phyloP scores from a whole-genome alignment of 2,113 vertebrate species.

The Dromaius novaehollandiae region DNA sequence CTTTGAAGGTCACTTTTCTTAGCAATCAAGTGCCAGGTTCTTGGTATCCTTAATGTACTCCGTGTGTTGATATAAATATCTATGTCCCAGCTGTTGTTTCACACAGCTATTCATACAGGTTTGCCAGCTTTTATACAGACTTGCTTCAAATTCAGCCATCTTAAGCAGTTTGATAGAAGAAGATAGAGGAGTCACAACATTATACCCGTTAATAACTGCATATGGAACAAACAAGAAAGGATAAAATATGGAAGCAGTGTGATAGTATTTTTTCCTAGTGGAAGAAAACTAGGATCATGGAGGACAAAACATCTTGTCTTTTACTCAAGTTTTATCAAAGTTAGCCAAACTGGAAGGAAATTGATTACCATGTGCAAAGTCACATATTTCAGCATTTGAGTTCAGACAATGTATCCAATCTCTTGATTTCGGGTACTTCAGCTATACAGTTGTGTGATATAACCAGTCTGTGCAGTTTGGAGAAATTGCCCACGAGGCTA shows the following conservation, averaged over 20 bases:
- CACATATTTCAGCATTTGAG: neutral
- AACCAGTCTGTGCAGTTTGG: neutral
- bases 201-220: neutral
- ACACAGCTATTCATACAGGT: neutral
- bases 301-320: neutral
- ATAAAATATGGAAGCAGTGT: neutral
- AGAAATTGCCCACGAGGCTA: neutral
- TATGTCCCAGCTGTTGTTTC: neutral
- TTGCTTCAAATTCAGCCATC: neutral
- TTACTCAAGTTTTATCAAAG: neutral
- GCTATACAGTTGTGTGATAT: neutral
- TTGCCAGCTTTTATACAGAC: neutral
- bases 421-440: neutral
- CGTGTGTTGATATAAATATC: neutral
- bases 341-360: neutral
- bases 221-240: neutral
- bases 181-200: neutral
- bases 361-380: neutral
- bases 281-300: neutral
- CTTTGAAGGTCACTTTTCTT: too few relatives aligned
- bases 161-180: neutral
- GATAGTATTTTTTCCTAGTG: neutral
- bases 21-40: neutral
- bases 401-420: neutral
- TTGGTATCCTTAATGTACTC: neutral